Percentiles rank a stretch among this genome's conserved stretches.
Evolutionary conservation across 2,113 vertebrate species (phyloP).

Genomic region (Cyphomyrus discorhynchus): DNA sequence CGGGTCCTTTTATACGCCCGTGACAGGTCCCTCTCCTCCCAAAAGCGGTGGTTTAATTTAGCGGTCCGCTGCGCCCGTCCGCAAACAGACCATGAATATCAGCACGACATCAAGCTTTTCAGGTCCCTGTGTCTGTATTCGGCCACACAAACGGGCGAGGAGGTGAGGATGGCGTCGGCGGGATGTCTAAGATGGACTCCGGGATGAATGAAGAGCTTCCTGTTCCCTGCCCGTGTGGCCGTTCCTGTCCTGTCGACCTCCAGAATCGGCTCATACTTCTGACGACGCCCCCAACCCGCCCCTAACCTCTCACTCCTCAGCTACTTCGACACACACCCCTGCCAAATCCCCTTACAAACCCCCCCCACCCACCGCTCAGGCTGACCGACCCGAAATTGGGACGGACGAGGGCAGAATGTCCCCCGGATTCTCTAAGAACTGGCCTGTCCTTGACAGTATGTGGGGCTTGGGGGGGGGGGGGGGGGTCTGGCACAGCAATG

Average conservation of each 20-base stretch:
- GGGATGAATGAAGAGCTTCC: not conserved
- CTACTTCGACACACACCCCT: not conserved
- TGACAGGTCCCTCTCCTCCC: conserved; percentile 23
- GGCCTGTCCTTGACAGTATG: not conserved
- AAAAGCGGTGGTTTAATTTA: conserved; percentile 40
- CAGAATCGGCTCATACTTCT: not conserved
- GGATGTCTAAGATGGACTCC: not conserved
- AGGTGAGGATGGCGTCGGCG: not conserved
- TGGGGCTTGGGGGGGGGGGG: not conserved
- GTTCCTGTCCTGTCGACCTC: not conserved
- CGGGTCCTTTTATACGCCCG: conserved; percentile 21
- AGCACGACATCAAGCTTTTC: conserved; percentile 21
- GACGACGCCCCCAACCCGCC: not conserved
- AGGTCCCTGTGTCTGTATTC: not conserved
- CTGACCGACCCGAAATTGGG: not conserved
- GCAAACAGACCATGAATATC: conserved; percentile 28
- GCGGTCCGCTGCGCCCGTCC: conserved; percentile 31
- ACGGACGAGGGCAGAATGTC: not conserved
- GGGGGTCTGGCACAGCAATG: not conserved
- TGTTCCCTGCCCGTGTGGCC: not conserved
- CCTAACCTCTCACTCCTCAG: not conserved
- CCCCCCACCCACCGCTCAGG: not conserved
- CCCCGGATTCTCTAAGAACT: not conserved
- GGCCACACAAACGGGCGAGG: not conserved
- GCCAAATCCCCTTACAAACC: not conserved